These are phyloP conservation scores for Odocoileus hemionus DNA, from an alignment of 2,113 vertebrate species.

Conservation along the genomic window DNA sequence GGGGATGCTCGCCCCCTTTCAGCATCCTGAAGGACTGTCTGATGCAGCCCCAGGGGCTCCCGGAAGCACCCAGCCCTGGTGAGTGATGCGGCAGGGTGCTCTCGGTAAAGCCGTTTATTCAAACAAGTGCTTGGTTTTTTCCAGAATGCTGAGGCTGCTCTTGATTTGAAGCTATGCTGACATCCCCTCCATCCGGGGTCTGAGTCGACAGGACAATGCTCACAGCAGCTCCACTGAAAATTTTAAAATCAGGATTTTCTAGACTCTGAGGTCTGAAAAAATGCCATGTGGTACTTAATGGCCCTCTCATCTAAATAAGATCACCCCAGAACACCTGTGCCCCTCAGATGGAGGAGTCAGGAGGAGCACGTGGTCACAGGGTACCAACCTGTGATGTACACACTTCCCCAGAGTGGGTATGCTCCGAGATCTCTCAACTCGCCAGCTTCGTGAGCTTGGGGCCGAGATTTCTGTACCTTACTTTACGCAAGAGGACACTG, in stretches of 20 bases:
- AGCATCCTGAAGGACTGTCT: neutral
- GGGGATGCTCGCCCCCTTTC: neutral
- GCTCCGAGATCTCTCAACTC: neutral
- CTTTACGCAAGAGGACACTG: neutral
- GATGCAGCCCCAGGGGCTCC: neutral
- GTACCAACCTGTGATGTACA: neutral
- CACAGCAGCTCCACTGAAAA: neutral
- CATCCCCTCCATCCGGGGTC: neutral
- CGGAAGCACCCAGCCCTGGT: neutral
- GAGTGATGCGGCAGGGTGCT: neutral
- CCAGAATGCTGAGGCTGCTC: neutral
- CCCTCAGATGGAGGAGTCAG: neutral
- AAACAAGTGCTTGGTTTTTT: fast-evolving
- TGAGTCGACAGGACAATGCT: neutral
- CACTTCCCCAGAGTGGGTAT: neutral
- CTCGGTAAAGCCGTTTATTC: neutral
- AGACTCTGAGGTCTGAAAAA: neutral
- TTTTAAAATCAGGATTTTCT: neutral
- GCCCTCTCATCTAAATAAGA: neutral
- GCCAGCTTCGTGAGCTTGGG: neutral
- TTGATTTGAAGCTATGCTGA: fast-evolving
- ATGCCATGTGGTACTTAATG: neutral
- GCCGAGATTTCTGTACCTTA: neutral
- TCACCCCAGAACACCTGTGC: fast-evolving
- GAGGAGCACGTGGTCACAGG: fast-evolving